Base-by-base conservation (phyloP, 2,888 invertebrate species). In the Litoditis marina region DNA sequence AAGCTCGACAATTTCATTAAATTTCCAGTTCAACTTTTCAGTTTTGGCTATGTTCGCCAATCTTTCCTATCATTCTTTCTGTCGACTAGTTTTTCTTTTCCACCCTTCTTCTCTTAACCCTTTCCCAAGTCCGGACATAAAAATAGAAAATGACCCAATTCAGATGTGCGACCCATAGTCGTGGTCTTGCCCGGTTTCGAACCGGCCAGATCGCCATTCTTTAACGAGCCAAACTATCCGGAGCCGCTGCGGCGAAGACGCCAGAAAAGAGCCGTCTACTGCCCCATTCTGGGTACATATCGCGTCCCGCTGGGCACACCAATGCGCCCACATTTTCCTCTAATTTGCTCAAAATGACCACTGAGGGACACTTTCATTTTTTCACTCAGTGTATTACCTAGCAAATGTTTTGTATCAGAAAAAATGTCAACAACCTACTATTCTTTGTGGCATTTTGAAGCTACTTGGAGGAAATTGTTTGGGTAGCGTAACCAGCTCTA, bases 91-190 rank as follows among this genome's bases (percentile, higher is more conserved):
- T 44, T 44, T 44, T 5, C 44, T 5, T 44, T 44, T 44, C 25
- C 5, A 22, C 25, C 8, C 25, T 22, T 44, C 8, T 5, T 39
- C n/a, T 11, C n/a, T 39, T 39, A 13, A 39, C n/a, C 25, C 25
- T 44, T 44, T 44, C 19, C 4, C 25, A 22, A 3, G 19, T 44
- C 44, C 5, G 19, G 19, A 44, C 5, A 44, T 4, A 44, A 8
- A 8, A 44, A 44, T 22, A 6, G 8, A 3, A 5, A 5, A 44
- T 44, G 19, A 22, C 44, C 25, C 30, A 44, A 13, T 61, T 55
- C 57, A 73, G 73, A 73, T 52, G 59, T 73, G n/a, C 73, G 71
- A 60, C 73, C 73, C 32, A 69, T 71, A 30, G 62, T 73, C 28
- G 73, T 73, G 19, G 68, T 73, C 8, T 57, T 69, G 32, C 70